These are phyloP conservation scores for Xestia rhomboidea DNA, from an alignment of 2,888 invertebrate genomes.

Conservation along the genomic window DNA sequence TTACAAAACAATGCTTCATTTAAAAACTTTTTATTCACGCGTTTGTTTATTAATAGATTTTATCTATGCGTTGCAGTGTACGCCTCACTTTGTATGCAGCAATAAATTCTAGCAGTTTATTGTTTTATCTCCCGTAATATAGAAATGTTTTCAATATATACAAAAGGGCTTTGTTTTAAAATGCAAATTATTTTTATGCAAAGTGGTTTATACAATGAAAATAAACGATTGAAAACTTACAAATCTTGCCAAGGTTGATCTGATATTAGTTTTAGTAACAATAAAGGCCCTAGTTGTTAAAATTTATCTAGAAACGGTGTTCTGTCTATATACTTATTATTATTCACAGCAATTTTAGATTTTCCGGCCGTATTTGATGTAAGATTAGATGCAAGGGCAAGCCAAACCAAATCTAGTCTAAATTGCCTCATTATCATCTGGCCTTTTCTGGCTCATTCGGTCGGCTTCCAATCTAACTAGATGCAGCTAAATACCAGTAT, in stretches of 20 bases:
- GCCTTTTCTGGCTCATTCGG: background rate
- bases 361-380: too few species aligned
- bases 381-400: too few species aligned
- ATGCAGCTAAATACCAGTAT: background rate
- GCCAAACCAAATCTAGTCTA: background rate
- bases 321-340: background rate
- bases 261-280: background rate
- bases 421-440: background rate
- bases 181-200: slow-evolving; percentile 40
- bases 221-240: slow-evolving; percentile 15
- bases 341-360: too few species aligned
- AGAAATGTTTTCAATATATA: slow-evolving; percentile 50
- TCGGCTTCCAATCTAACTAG: background rate
- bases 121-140: slow-evolving; percentile 40
- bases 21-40: slow-evolving; percentile 11
- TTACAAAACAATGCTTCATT: slow-evolving; percentile 5
- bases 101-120: slow-evolving; percentile 34
- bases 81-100: slow-evolving; percentile 35
- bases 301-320: too few species aligned
- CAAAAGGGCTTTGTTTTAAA: slow-evolving; percentile 46
- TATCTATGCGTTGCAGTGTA: slow-evolving; percentile 24
- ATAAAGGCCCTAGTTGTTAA: background rate
- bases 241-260: background rate
- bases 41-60: slow-evolving; percentile 35
- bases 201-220: slow-evolving; percentile 6